Base-by-base conservation (phyloP, 2,113 vertebrate species). In the Crotalus horridus region DNA sequence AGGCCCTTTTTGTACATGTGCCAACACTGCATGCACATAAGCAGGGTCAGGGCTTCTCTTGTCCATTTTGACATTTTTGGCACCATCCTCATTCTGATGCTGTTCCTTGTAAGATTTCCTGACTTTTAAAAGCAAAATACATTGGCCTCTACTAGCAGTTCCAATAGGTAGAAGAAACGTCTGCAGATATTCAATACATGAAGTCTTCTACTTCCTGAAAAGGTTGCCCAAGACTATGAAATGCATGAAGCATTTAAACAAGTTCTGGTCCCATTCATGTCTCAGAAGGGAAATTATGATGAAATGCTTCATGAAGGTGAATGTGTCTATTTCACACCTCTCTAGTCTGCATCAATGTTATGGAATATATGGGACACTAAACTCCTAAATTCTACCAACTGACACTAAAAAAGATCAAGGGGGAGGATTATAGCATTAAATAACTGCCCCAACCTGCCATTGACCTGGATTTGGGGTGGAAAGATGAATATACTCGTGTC, bases 401-500 rank as follows among this genome's bases (percentile, higher is more conserved):
- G 13, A 4, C 26, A 43, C 17, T n/a, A 55, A 11, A 54, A 17
- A 58, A 88, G 93, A 23, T 64, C 56, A 33, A 39, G 46, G 1
- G 48, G 6, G n/a, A 69, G 64, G 21, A 1, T 3, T 81, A 87
- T 1, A 29, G 20, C 87, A 91, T 0, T 33, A 88, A 29, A 29
- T 43, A 87, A 94, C 94, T 87, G 51, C 55, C 92, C 94, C 48
- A 94, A 94, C 91, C 93, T 95, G 90, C 29, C 43, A 29, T 58
- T 74, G 93, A 56, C 64, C 93, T 39, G 46, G 74, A 89, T 89
- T 59, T n/a, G 54, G 43, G n/a, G 29, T 59, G 29, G n/a, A 64
- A 39, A 24, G 23, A 48, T 86, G 74, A 90, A 90, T 61, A 48
- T 74, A 86, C 85, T 15, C 94, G 91, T 96, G 96, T 97, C 94